Base-by-base conservation (phyloP, 1,140 invertebrate species). In the Drosophila tropicalis region DNA sequence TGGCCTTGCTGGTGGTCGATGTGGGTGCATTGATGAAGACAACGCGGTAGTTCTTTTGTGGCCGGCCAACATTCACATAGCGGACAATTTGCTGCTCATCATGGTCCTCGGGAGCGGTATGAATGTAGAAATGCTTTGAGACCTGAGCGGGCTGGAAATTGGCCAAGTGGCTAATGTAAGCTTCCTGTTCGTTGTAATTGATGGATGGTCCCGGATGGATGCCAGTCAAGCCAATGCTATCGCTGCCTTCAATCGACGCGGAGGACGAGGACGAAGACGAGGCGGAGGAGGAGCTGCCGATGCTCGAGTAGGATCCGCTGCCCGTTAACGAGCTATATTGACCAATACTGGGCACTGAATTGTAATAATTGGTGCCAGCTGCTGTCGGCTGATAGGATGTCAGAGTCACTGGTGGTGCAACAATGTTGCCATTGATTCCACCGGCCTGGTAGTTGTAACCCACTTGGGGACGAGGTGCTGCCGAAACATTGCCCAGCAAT, bases 1-100 rank as follows among this genome's bases (percentile, higher is more conserved):
- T 32, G 6, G 95, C 95, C 79, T 94, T 95, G 65, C 79, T 79
- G 64, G 95, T 94, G 79, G 94, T 94, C n/a, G 95, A 94, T 34
- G 95, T 94, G 32, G 96, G 96, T 12, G 96, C 95, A 93, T 96
- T 96, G 92, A 97, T 96, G 94, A 97, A 97, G 86, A 97, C 96
- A 81, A 97, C 97, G 81, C 96, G 96, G 93, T 96, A 96, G 92
- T 97, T 96, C 84, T 96, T 96, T 92, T 96, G 95, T 63, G 95
- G 93, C 5, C 94, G 93, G 22, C 91, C 91, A 55, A 92, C 75
- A 15, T 87, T 91, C 66, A 92, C 79, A 34, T 90, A 82, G 79
- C 82, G 95, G 93, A 84, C 86, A 63, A 90, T 82, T 64, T 91
- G 79, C 67, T 89, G 84, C 44, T 92, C 85, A 67, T 95, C 94